Evolutionary conservation across 1,140 invertebrate species (phyloP).

Genomic region (Drosophila bocki): DNA sequence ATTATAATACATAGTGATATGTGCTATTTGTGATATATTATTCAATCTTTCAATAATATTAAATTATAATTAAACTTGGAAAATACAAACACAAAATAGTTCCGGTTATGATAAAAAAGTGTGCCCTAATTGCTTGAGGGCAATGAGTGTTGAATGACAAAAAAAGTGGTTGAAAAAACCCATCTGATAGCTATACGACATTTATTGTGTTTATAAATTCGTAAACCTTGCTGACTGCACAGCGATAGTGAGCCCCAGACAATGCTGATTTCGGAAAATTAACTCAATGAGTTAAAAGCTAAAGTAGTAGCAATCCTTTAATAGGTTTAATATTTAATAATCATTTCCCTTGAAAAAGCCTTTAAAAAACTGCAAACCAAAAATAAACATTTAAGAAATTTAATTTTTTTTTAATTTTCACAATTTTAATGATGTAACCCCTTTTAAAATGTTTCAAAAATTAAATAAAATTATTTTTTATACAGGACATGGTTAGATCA

Average conservation of each 20-base stretch:
- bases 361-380: too few relatives aligned
- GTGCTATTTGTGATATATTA: too few relatives aligned
- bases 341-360: too few relatives aligned
- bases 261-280: too few relatives aligned
- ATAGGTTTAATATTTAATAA: too few relatives aligned
- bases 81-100: not conserved
- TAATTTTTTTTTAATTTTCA: too few relatives aligned
- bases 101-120: not conserved
- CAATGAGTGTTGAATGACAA: not conserved
- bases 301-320: too few relatives aligned
- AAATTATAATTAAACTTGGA: not conserved
- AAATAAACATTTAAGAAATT: too few relatives aligned
- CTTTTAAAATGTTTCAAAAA: too few relatives aligned
- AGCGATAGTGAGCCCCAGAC: not conserved
- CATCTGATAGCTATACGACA: not conserved
- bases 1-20: not conserved
- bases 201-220: not conserved
- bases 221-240: not conserved
- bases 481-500: not conserved
- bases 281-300: not conserved
- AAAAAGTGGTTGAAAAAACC: not conserved
- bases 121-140: not conserved
- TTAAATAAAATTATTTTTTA: too few relatives aligned
- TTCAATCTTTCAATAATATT: too few relatives aligned
- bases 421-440: too few relatives aligned